Evolutionary conservation across 2,888 invertebrate species (phyloP), one percentile per base, ranked within the genome.

Genomic region (Drosophila prostipennis): DNA sequence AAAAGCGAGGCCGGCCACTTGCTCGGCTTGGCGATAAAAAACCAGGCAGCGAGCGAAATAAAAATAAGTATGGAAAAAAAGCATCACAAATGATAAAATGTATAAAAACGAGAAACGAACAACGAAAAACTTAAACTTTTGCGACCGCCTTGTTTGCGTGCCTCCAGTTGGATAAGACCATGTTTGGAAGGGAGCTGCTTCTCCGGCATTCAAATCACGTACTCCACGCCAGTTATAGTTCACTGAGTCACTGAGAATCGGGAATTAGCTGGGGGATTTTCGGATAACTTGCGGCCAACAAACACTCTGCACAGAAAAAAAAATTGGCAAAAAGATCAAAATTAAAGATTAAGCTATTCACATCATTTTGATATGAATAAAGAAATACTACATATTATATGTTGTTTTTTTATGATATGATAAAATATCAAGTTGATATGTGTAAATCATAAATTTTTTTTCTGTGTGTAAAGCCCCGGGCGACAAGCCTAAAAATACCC

Each of bases 1-100:
- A 45, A 42, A 65, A 49, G 7, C 79, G 67, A 80, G 86, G 86
- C 78, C 71, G 76, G 56, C 75, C 48, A 75, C 67, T 58, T 54
- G 78, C 72, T 80, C 67, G 42, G 71, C 70, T 70, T 69, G 75
- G 58, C 73, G 80, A 80, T 80, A 86, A 85, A 79, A 40, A n/a
- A 45, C 26, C 49, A 64, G 39, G 39, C 29, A 11, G 19, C 34
- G 4, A 42, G 13, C n/a, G 16, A 14, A 45, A 52, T 39, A 52
- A 37, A 55, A 45, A 23, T 10, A 23, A 56, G n/a, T 8, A 8
- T 7, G 3, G 6, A 40, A 23, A 23, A 57, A 19, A 13, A 34
- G 10, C 32, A 45, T 45, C 23, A 14, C n/a, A 49, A 36, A 34
- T 57, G 70, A 58, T 70, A 49, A 68, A 52, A 56, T 37, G 42